These are phyloP conservation scores for Scolanthus callimorphus DNA, from an alignment of 92 coral and sea anemone species.

Conservation along the genomic window DNA sequence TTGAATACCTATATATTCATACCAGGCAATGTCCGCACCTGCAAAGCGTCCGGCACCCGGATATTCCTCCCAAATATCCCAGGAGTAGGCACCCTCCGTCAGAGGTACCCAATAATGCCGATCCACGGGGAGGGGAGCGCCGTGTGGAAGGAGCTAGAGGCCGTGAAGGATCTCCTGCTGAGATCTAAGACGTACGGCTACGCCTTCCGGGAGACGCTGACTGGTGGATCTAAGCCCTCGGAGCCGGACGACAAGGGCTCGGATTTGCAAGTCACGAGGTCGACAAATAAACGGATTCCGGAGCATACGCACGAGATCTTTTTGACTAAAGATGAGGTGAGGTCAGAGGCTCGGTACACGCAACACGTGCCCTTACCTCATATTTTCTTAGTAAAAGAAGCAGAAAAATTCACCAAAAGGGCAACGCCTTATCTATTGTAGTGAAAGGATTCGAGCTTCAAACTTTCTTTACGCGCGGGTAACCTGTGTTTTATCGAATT, in stretches of 20 bases:
- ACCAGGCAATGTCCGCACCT: neutral
- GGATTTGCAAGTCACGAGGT: neutral
- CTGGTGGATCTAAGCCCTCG: constrained; percentile 24
- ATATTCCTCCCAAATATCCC: constrained; percentile 31
- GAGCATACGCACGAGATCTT: no score
- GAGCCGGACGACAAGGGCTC: constrained; percentile 9
- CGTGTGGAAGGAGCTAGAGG: constrained; percentile 37
- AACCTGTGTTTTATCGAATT: no score
- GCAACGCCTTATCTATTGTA: no score
- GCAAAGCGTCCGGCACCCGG: constrained; percentile 33
- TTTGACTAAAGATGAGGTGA: no score
- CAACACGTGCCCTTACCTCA: no score
- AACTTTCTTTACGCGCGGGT: no score
- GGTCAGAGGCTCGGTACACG: no score
- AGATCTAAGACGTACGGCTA: constrained; percentile 26
- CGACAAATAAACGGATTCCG: no score
- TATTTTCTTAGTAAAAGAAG: no score
- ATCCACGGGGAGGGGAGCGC: constrained; percentile 38
- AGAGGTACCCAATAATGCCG: constrained; percentile 41
- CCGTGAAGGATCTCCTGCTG: constrained; percentile 29
- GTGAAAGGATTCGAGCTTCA: no score
- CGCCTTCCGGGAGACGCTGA: constrained; percentile 26
- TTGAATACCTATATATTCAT: no score
- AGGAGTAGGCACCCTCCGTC: constrained; percentile 22
- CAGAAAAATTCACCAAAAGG: no score